Percentiles rank a stretch among this genome's conserved stretches.
phyloP scores from a whole-genome alignment of 2,797 vertebrate genomes.

The Acanthurus lineatus region DNA sequence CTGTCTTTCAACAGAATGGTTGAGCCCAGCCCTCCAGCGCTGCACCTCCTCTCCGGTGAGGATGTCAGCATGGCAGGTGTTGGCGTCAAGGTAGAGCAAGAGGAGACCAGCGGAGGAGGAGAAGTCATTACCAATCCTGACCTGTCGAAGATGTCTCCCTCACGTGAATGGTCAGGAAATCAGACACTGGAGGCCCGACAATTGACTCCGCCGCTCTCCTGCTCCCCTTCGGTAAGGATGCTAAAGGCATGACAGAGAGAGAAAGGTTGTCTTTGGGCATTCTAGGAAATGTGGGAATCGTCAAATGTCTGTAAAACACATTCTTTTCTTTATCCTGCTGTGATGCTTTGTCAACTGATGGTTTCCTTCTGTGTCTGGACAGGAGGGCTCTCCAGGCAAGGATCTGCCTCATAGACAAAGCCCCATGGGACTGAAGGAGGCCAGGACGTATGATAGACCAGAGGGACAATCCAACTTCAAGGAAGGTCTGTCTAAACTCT shows the following conservation, averaged over 20 bases:
- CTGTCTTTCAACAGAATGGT: constrained; percentile 89
- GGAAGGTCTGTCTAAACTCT: constrained; percentile 86
- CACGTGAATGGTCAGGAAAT: constrained; percentile 75
- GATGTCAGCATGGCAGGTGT: constrained; percentile 92
- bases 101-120: constrained; percentile 70
- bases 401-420: constrained; percentile 76
- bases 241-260: neutral
- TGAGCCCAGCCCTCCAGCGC: constrained; percentile 90
- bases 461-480: constrained; percentile 89
- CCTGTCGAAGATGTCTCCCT: constrained; percentile 71
- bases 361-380: constrained; percentile 26
- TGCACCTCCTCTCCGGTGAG: constrained; percentile 86
- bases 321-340: neutral
- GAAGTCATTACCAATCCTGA: constrained; percentile 53
- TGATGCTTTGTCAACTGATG: constrained; percentile 18
- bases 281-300: neutral
- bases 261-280: neutral
- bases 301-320: neutral
- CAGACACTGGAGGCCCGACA: constrained; percentile 79
- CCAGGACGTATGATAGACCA: constrained; percentile 82
- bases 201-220: constrained; percentile 75
- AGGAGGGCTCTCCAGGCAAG: constrained; percentile 83
- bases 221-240: constrained; percentile 81
- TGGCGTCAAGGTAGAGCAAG: constrained; percentile 90
- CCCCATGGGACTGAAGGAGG: constrained; percentile 78